Base-by-base conservation (phyloP, 2,888 invertebrate genomes). In the Scaptodrosophila latifasciaeformis region DNA sequence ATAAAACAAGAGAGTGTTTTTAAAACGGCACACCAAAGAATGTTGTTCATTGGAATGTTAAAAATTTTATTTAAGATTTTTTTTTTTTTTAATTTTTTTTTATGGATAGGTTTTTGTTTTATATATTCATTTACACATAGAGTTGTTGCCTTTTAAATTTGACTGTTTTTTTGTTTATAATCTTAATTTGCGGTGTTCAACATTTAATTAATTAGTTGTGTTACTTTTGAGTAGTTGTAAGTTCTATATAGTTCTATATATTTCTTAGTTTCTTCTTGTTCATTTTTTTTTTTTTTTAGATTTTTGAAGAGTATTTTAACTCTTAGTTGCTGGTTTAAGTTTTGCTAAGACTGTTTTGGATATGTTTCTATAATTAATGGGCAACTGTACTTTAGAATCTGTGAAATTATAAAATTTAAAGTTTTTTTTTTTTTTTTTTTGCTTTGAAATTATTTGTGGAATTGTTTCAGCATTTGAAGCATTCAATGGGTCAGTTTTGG, bases 21-120 rank as follows among this genome's bases (percentile, higher is more conserved):
- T 65, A 57, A 81, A 81, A 82, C 80, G 60, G 59, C 80, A 81
- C 82, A 82, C 82, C 77, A 74, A 80, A 68, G 77, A 81, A 83
- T 79, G 76, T 79, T 53, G 71, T 74, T 76, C 84, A 78, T 76
- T 83, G 76, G 83, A 83, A 83, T 83, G 79, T 72, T 81, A 80
- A 83, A 84, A 83, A 83, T 81, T 83, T 76, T 84, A 84, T 83
- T 81, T 82, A 77, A 74, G 54, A 65, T 58, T 58, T 51, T 54
- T 18, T 19, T 7, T 4, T n/a, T 42, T 42, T 27, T 44, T 44
- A 19, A 10, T 27, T 29, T 29, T 24, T 43, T 43, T 44, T 43
- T n/a, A n/a, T n/a, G n/a, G n/a, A n/a, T n/a, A n/a, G n/a, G 10
- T 29, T 44, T 17, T 27, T 10, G 2, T 35, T 35, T 35, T 68